A percentile compares a stretch with the other conserved stretches of the same genome.
Evolutionary conservation across 2,888 invertebrate genomes (phyloP).

Genomic region (Quadriops clusia): DNA sequence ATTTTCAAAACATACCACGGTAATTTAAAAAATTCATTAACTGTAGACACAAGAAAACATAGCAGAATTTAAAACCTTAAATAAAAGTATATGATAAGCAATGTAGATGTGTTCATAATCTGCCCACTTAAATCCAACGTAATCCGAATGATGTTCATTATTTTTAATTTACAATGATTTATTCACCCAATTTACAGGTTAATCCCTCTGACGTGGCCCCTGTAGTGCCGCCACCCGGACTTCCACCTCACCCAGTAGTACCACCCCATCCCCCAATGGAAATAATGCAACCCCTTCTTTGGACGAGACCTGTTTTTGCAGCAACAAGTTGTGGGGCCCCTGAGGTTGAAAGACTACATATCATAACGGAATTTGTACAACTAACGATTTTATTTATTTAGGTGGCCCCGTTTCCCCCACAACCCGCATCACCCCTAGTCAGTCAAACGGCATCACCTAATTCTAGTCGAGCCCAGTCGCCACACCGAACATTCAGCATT

Average conservation of each 20-base stretch:
- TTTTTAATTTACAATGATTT: too few species aligned
- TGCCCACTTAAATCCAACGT: too few species aligned
- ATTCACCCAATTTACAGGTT: too few species aligned
- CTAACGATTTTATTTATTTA: constrained; percentile 20
- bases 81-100: too few species aligned
- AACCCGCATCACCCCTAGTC: constrained; percentile 60
- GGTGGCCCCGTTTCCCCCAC: constrained; percentile 42
- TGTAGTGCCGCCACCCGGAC: constrained; percentile 26
- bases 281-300: constrained; percentile 20
- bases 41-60: too few species aligned
- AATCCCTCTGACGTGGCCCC: too few species aligned
- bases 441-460: constrained; percentile 65
- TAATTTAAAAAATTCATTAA: too few species aligned
- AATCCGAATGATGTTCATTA: too few species aligned
- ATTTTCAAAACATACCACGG: too few species aligned
- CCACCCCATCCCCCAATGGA: constrained; percentile 18
- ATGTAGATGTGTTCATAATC: too few species aligned
- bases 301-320: constrained; percentile 27
- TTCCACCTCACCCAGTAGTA: constrained; percentile 22
- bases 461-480: constrained; percentile 62
- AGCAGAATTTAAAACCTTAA: too few species aligned
- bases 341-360: constrained; percentile 22
- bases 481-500: constrained; percentile 39
- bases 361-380: constrained; percentile 5
- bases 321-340: constrained; percentile 26